Evolutionary conservation across 2,113 vertebrate genomes (phyloP).

Genomic region (Ranitomeya variabilis): DNA sequence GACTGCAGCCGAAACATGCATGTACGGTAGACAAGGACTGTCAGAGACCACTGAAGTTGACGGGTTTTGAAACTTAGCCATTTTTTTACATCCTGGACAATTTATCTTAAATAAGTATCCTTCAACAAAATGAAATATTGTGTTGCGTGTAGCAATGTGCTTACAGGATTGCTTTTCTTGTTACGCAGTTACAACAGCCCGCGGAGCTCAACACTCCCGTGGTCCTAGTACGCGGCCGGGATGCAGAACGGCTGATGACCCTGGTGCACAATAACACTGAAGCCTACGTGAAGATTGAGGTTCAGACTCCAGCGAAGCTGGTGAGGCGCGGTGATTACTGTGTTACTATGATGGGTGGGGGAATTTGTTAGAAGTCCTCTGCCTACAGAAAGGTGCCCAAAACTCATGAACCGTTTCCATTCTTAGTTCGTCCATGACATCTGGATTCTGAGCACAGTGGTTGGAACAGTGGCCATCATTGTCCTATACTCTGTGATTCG

Average conservation of each 20-base stretch:
- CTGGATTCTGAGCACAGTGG: constrained; percentile 90
- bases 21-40: too few species aligned
- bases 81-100: too few species aligned
- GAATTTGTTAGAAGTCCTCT: background rate
- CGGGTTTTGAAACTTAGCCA: too few species aligned
- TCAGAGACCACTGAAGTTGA: too few species aligned
- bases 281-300: constrained; percentile 88
- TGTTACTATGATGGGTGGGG: constrained; percentile 7
- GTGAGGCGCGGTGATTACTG: constrained; percentile 32
- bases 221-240: constrained; percentile 84
- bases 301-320: constrained; percentile 78
- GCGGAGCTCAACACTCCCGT: constrained; percentile 84
- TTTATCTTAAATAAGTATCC: too few species aligned
- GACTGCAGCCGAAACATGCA: too few species aligned
- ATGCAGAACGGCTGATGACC: constrained; percentile 88
- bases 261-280: constrained; percentile 96
- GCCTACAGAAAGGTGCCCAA: background rate
- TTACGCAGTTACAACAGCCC: constrained; percentile 78
- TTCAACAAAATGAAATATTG: too few species aligned
- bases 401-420: constrained; percentile 28
- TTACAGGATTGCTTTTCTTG: constrained; percentile 40
- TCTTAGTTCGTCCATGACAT: constrained; percentile 88
- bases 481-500: constrained; percentile 84
- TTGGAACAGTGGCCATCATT: constrained; percentile 84
- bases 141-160: background rate